phyloP scores from a whole-genome alignment of 1,140 invertebrate genomes.

The Psilanteris sp. region DNA sequence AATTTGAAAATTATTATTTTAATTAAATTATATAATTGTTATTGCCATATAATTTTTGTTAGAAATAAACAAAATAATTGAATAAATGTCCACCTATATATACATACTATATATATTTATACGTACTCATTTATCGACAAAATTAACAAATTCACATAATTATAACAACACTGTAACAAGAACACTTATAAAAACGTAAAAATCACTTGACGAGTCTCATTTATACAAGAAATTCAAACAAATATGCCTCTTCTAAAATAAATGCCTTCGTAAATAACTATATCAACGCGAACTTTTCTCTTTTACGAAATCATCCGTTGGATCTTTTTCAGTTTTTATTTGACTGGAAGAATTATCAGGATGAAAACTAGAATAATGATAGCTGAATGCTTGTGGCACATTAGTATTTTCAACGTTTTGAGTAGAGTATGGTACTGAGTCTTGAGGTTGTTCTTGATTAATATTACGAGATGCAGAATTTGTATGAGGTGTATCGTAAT shows the following conservation, averaged over 20 bases:
- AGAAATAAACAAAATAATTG: too few relatives aligned
- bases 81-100: too few relatives aligned
- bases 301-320: constrained; percentile 30
- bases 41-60: too few relatives aligned
- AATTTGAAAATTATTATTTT: too few relatives aligned
- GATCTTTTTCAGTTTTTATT: constrained; percentile 63
- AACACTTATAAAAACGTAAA: too few relatives aligned
- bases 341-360: constrained; percentile 60
- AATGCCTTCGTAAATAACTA: constrained; percentile 2
- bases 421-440: constrained; percentile 55
- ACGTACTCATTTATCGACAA: too few relatives aligned
- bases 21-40: too few relatives aligned
- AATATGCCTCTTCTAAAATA: constrained; percentile 2
- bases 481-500: constrained; percentile 61
- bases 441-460: constrained; percentile 54
- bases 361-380: constrained; percentile 70
- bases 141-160: too few relatives aligned
- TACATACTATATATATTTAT: too few relatives aligned
- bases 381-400: constrained; percentile 65
- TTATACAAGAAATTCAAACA: constrained; percentile 8
- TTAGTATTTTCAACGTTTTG: constrained; percentile 65
- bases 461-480: constrained; percentile 12
- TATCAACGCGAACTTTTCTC: constrained; percentile 39
- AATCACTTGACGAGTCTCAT: too few relatives aligned
- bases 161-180: too few relatives aligned